Percentiles rank a stretch among this genome's conserved stretches.
These are phyloP conservation scores for Pseudomyrmex gracilis DNA, from an alignment of 1,140 invertebrate species.

Conservation along the genomic window DNA sequence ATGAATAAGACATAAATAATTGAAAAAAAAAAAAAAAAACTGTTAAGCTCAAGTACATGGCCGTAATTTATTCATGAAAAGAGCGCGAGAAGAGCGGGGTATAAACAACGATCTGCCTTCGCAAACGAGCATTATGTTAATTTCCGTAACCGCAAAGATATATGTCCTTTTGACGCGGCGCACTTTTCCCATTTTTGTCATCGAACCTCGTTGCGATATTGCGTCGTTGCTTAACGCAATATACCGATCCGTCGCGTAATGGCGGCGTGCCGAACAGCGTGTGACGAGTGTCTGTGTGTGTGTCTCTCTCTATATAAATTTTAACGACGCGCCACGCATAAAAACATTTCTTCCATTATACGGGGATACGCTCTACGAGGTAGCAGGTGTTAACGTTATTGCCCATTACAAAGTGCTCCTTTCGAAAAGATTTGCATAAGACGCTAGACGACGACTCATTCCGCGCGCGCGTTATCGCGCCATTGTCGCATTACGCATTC, in stretches of 20 bases:
- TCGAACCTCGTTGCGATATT: conserved; percentile 36
- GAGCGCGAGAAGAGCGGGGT: neutral
- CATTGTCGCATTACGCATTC: conserved; percentile 59
- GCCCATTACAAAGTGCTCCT: conserved; percentile 59
- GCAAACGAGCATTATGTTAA: conserved; percentile 56
- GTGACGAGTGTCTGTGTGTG: conserved; percentile 38
- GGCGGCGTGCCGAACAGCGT: conserved; percentile 22
- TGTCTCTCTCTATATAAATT: conserved; percentile 38
- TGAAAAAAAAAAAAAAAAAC: neutral
- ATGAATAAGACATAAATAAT: conserved; percentile 6
- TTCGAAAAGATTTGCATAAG: conserved; percentile 57
- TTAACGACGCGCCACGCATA: conserved; percentile 57
- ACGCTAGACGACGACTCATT: conserved; percentile 61
- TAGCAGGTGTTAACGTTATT: conserved; percentile 64
- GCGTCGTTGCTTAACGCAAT: conserved; percentile 33
- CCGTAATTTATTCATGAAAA: conserved; percentile 52
- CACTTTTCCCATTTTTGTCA: conserved; percentile 28
- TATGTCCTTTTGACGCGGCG: conserved; percentile 35
- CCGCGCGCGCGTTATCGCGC: conserved; percentile 58
- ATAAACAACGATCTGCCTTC: conserved; percentile 2
- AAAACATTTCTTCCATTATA: conserved; percentile 63
- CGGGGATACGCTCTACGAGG: conserved; percentile 45
- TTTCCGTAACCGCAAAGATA: conserved; percentile 47
- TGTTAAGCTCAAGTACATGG: conserved; percentile 7
- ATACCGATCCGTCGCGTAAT: conserved; percentile 44